A percentile compares a stretch with the other conserved stretches of the same genome.
phyloP scores from a whole-genome alignment of 2,113 vertebrate genomes.

The Cisticola juncidis region DNA sequence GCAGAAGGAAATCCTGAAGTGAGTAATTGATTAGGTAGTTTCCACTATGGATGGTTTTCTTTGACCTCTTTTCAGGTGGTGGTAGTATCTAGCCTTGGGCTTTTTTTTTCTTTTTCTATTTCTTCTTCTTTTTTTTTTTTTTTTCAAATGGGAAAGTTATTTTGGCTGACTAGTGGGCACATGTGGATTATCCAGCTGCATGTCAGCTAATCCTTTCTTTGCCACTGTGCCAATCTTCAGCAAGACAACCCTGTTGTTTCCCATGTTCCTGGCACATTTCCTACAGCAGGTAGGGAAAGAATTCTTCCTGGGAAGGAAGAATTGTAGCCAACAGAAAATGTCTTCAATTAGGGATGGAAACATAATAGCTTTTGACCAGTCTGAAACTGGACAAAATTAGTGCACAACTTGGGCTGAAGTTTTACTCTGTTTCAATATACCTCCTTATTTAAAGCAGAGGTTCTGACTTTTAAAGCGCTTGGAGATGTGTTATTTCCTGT shows the following conservation, averaged over 20 bases:
- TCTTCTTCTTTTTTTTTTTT: neutral
- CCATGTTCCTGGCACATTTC: neutral
- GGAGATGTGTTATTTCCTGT: neutral
- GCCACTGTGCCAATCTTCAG: neutral
- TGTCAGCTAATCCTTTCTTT: neutral
- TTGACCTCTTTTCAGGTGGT: neutral
- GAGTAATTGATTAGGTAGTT: neutral
- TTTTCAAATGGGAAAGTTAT: too few species aligned
- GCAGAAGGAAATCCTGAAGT: neutral
- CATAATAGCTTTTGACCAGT: neutral
- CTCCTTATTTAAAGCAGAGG: neutral
- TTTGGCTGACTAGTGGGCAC: neutral
- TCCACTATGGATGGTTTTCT: neutral
- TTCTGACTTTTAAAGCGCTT: neutral
- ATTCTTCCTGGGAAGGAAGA: neutral
- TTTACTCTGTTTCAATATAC: neutral
- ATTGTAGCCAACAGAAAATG: neutral
- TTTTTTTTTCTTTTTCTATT: too few species aligned
- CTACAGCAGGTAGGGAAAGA: neutral
- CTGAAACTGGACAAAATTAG: neutral
- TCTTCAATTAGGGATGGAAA: neutral
- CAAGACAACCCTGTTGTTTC: fast-evolving
- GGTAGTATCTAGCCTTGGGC: neutral
- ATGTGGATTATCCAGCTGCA: neutral
- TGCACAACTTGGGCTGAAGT: neutral